Evolutionary conservation across 1,140 invertebrate species (phyloP), one percentile per base, ranked within the genome.

Genomic region (Panagrolaimus sp.): DNA sequence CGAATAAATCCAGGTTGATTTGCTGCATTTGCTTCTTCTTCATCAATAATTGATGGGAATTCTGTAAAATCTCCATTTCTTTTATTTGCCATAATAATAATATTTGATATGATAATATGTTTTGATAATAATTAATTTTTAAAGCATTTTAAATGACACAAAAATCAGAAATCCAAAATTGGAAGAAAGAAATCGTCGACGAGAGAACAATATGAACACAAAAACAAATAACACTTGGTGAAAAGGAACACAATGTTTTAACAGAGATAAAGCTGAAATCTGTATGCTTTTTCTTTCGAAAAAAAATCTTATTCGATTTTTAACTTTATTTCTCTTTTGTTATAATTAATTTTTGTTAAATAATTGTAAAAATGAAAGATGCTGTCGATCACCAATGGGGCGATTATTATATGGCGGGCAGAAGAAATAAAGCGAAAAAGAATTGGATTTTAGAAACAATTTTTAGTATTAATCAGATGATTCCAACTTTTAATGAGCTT

Each of bases 401-500:
- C 16, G 76, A 75, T 38, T 77, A 77, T 64, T 77, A 77, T 45
- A 65, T 78, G 27, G 65, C 45, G 38, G 75, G 75, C 5, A 38
- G 53, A 13, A 43, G 63, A 11, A 71, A 69, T 64, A 75, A 42
- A 13, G 75, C 68, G 13, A 71, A 61, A 63, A 70, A 72, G n/a
- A 47, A 68, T 9, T 76, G 75, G 73, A 48, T 67, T 20, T 57
- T 77, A 9, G 75, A 77, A 42, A 63, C 71, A n/a, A 65, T 78
- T 44, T 51, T 78, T 48, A 68, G 45, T 5, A 47, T 78, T 9
- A 79, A 78, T 51, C 71, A 80, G 45, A 63, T 68, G 13, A 63
- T 79, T 43, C 77, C 77, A 2, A 61, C 65, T 31, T 79, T 79
- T 53, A 78, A 78, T 16, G 77, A 79, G 38, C 9, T 79, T 7